Evolutionary conservation across 1,140 invertebrate species (phyloP).

Genomic region (Diachasmimorpha longicaudata): DNA sequence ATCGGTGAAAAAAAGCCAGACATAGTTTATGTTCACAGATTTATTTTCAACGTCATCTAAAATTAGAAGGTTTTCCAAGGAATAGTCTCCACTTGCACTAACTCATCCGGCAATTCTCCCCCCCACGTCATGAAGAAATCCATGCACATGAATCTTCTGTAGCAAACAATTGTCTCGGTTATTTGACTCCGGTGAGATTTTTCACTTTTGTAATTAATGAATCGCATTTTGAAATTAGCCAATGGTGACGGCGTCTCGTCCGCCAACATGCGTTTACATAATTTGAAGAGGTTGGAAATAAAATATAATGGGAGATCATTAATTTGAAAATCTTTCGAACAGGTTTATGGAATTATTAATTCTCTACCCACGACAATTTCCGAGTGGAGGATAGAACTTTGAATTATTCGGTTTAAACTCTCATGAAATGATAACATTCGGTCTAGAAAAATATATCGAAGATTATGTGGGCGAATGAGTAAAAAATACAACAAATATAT

Average conservation of each 20-base stretch:
- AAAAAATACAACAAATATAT: no score
- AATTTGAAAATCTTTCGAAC: not conserved
- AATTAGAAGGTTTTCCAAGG: not conserved
- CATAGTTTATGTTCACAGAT: not conserved
- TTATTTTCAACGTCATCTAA: conserved; percentile 8
- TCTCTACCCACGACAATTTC: not conserved
- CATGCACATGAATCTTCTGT: not conserved
- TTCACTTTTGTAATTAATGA: not conserved
- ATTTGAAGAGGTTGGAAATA: not conserved
- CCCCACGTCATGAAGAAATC: not conserved
- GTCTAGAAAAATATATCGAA: no score
- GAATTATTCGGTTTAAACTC: no score
- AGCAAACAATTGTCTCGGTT: not conserved
- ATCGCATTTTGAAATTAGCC: not conserved
- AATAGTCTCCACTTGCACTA: not conserved
- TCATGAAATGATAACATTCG: no score
- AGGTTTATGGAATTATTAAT: not conserved
- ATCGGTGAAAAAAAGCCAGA: not conserved
- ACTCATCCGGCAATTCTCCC: not conserved
- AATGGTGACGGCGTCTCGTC: not conserved
- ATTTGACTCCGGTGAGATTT: not conserved
- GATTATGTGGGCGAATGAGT: no score
- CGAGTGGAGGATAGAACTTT: no score
- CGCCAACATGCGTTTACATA: not conserved
- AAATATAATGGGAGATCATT: not conserved